phyloP scores from a whole-genome alignment of 1,140 invertebrate genomes.

The Ostrea denselamellosa region DNA sequence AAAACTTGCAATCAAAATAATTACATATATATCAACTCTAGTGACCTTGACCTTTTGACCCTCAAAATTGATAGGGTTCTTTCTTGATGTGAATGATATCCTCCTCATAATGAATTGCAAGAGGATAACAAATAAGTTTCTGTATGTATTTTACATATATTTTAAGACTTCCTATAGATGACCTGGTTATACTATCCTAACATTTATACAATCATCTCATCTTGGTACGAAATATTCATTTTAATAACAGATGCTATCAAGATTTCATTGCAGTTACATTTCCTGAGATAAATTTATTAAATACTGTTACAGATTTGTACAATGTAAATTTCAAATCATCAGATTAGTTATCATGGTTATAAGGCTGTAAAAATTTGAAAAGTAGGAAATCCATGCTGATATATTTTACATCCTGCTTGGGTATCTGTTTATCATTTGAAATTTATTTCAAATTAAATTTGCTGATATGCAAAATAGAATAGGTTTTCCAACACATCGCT shows the following conservation, averaged over 20 bases:
- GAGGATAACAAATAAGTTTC: too few relatives aligned
- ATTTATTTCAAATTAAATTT: not conserved
- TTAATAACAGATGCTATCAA: not conserved
- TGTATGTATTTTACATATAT: too few relatives aligned
- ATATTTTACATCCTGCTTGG: not conserved
- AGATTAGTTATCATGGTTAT: not conserved
- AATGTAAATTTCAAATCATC: not conserved
- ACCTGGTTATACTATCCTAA: too few relatives aligned
- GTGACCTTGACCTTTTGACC: too few relatives aligned
- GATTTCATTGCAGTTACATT: not conserved
- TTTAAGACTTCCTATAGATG: too few relatives aligned
- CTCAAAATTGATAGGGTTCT: too few relatives aligned
- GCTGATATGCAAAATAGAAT: not conserved
- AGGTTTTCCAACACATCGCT: not conserved
- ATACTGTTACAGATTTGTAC: constrained; percentile 15
- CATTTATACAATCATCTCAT: too few relatives aligned
- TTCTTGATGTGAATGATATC: too few relatives aligned
- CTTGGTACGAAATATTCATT: not conserved
- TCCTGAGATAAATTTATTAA: not conserved
- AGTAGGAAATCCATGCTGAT: not conserved
- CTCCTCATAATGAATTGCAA: too few relatives aligned
- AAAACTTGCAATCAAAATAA: too few relatives aligned
- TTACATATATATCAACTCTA: too few relatives aligned
- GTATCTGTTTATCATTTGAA: not conserved
- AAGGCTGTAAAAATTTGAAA: not conserved